Evolutionary conservation across 2,113 vertebrate genomes (phyloP).

Genomic region (Bucco capensis): DNA sequence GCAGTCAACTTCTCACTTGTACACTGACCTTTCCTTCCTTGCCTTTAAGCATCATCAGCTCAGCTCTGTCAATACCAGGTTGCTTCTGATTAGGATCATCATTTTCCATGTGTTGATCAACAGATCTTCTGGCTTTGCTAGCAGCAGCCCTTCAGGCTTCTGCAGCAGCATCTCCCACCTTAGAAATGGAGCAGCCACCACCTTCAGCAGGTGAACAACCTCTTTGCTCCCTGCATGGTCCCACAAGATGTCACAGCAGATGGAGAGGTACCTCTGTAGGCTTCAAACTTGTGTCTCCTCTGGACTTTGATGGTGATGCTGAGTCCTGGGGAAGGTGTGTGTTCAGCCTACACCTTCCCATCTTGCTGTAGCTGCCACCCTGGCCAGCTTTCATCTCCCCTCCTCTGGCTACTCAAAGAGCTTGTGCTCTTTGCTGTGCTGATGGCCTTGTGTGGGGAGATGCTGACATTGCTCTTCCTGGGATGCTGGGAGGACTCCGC

Average conservation of each 20-base stretch:
- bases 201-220: neutral
- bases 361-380: neutral
- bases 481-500: neutral
- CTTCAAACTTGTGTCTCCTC: neutral
- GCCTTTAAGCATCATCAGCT: slow-evolving; percentile 12
- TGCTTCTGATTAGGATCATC: neutral
- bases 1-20: slow-evolving; percentile 13
- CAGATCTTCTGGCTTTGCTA: neutral
- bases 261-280: neutral
- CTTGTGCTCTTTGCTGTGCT: neutral
- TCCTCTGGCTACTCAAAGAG: rapidly evolving
- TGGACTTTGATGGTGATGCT: neutral
- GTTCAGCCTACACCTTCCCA: neutral
- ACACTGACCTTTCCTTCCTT: slow-evolving; percentile 1
- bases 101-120: slow-evolving; percentile 1
- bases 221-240: neutral
- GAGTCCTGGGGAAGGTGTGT: neutral
- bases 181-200: neutral
- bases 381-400: neutral
- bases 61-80: neutral
- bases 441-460: neutral
- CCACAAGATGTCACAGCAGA: neutral
- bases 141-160: neutral
- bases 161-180: neutral
- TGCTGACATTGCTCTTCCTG: neutral